phyloP scores from a whole-genome alignment of 2,888 invertebrate species.

The Polydesmus complanatus region DNA sequence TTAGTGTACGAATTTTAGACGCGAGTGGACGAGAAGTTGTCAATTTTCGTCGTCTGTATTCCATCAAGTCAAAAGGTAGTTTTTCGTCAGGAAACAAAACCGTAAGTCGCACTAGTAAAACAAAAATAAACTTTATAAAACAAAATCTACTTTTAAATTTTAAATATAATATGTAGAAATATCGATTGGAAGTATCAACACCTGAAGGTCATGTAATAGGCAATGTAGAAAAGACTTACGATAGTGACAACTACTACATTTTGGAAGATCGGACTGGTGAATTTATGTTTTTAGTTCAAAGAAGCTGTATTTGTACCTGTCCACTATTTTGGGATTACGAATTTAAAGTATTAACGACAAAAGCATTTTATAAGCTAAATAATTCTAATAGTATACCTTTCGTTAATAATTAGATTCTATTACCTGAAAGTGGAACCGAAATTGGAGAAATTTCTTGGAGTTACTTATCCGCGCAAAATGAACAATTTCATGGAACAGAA shows the following conservation, averaged over 20 bases:
- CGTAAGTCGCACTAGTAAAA: neutral
- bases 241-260: constrained; percentile 15
- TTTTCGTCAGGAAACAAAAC: constrained; percentile 10
- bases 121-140: no score
- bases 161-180: constrained; percentile 2
- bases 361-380: neutral
- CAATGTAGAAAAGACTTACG: constrained; percentile 15
- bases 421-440: constrained; percentile 11
- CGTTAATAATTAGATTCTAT: constrained; percentile 1
- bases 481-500: constrained; percentile 13
- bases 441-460: constrained; percentile 14
- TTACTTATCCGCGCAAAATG: constrained; percentile 12
- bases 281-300: constrained; percentile 13
- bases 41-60: constrained; percentile 12
- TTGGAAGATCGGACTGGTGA: constrained; percentile 13
- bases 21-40: constrained; percentile 11
- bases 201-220: constrained; percentile 13
- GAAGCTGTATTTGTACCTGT: constrained; percentile 15
- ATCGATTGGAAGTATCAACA: constrained; percentile 14
- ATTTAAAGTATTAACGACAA: constrained; percentile 10
- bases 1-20: constrained; percentile 11
- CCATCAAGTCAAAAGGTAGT: constrained; percentile 7
- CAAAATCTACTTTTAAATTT: neutral
- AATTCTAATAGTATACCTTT: neutral
- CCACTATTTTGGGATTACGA: constrained; percentile 15